Conservation (phyloP, 1,140 invertebrate genomes). For the Trypoxylus dichotomus region DNA sequence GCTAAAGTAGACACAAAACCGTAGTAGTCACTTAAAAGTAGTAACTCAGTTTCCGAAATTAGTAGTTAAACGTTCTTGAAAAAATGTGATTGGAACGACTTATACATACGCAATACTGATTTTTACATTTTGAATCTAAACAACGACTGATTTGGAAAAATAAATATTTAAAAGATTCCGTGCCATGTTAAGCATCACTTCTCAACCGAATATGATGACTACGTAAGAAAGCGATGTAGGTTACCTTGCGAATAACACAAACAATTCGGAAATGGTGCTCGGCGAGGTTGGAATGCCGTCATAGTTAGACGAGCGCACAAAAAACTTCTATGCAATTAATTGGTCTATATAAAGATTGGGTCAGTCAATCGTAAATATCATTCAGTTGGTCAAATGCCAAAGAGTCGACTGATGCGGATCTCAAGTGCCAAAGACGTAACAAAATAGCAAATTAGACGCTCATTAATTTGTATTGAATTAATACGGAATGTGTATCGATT, state of each 20-base stretch:
- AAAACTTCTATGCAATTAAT: conserved; percentile 40
- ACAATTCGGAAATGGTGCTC: conserved; percentile 19
- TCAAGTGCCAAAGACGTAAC: conserved; percentile 31
- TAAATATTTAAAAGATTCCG: too few species aligned
- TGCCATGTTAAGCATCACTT: not conserved
- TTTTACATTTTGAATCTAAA: too few species aligned
- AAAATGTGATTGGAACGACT: too few species aligned
- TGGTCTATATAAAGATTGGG: conserved; percentile 55
- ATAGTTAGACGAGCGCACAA: not conserved
- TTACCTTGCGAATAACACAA: conserved; percentile 16
- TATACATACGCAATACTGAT: too few species aligned
- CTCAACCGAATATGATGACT: not conserved
- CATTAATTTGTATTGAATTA: not conserved
- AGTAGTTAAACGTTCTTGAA: too few species aligned
- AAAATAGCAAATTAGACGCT: conserved; percentile 26
- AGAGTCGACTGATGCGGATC: conserved; percentile 9
- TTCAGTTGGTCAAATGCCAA: conserved; percentile 47
- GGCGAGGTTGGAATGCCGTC: not conserved
- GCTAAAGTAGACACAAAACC: too few species aligned
- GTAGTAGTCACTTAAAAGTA: too few species aligned
- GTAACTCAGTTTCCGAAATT: too few species aligned
- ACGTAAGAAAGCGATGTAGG: not conserved
- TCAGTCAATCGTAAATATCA: conserved; percentile 54
- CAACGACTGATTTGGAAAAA: too few species aligned
- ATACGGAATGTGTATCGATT: not conserved